Base-by-base conservation (phyloP, 2,797 vertebrate genomes). In the Chiroxiphia lanceolata region DNA sequence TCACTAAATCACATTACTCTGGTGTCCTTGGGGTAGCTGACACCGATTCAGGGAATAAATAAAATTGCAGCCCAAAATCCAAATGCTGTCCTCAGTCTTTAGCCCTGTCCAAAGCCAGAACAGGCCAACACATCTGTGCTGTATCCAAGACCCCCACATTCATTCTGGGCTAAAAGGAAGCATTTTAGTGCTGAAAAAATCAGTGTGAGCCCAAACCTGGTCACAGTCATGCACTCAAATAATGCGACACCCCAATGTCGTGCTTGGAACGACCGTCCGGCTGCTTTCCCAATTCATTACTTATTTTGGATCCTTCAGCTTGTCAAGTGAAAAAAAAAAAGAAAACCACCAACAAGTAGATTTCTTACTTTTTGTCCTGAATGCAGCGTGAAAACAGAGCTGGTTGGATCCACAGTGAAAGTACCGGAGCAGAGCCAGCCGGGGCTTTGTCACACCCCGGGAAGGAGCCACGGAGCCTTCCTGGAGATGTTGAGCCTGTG, bases 151-250 rank as follows among this genome's bases (percentile, higher is more conserved):
- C 18, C 18, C 13, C 51, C 2, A 15, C 23, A 3, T 36, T 83
- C 38, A 17, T n/a, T 38, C 72, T 13, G 27, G 23, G 12, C 20
- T 19, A 36, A 56, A 79, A 93, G 57, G 51, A 54, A 94, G 15
- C 15, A 40, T 17, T 84, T 51, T 8, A 54, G 29, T 0, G 0
- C 42, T 3, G 25, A 71, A 50, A 50, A 72, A 95, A 54, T 21
- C 16, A 0, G 11, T 1, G 83, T 6, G 84, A 95, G 80, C 82
- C 77, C 8, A 17, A 78, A 10, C 15, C 84, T 13, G 79, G 95
- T 95, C 94, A 94, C 95, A 94, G 89, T 88, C 27, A 2, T 93
- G 96, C 92, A 48, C 95, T 88, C 93, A 86, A 88, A 94, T 93
- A 96, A 94, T 93, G 87, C 64, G 2, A 72, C 19, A n/a, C n/a